A percentile compares a stretch with the other conserved stretches of the same genome.
These are phyloP conservation scores for Trinorchestia longiramus DNA, from an alignment of 1,140 invertebrate genomes.

Conservation along the genomic window DNA sequence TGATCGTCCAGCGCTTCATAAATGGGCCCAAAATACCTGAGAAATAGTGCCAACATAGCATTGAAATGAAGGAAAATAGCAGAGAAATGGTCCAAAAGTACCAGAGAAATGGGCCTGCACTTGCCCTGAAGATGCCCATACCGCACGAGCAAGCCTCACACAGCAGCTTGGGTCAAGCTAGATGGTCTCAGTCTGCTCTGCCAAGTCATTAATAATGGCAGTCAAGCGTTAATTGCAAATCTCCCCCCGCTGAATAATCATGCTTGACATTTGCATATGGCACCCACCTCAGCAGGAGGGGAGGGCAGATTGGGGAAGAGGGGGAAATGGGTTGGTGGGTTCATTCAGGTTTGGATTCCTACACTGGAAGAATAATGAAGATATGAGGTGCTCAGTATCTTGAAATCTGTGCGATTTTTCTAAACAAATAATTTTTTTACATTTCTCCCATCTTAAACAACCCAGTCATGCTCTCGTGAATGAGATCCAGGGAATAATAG, in stretches of 20 bases:
- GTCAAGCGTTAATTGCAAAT: slow-evolving; percentile 51
- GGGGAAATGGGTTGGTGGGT: background rate
- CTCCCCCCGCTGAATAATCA: slow-evolving; percentile 27
- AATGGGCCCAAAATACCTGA: background rate
- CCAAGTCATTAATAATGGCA: slow-evolving; percentile 44
- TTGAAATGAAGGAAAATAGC: background rate
- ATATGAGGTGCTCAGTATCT: background rate
- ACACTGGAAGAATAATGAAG: background rate
- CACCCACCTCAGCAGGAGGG: background rate
- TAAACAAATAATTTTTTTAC: background rate
- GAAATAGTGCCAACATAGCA: no score
- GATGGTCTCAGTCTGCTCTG: slow-evolving; percentile 26
- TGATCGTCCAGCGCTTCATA: background rate
- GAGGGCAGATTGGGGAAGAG: background rate
- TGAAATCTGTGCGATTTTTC: background rate
- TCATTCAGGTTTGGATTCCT: background rate
- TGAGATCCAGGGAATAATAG: no score
- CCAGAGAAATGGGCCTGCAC: background rate
- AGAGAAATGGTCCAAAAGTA: background rate
- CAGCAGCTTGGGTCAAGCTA: background rate
- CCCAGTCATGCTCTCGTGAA: no score
- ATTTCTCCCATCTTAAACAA: background rate
- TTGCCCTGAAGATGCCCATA: background rate
- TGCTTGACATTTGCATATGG: slow-evolving; percentile 43
- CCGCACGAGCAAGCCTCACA: background rate